Conservation (phyloP, 1,140 invertebrate species). For the Hyposmocoma kahamanoa region DNA sequence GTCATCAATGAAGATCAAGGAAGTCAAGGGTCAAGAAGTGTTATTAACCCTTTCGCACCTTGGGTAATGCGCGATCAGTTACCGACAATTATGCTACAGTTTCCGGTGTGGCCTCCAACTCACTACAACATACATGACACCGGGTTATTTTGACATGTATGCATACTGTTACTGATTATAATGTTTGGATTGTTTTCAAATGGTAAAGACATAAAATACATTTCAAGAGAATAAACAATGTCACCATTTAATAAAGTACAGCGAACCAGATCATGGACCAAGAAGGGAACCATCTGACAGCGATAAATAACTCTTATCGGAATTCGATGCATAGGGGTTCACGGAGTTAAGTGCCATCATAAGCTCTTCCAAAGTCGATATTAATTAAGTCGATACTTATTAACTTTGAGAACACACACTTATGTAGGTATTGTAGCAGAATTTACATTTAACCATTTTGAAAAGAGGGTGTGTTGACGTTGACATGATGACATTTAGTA, state of each 20-base stretch:
- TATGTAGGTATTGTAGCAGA: too few species aligned
- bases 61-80: slow-evolving; percentile 46
- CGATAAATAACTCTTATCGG: slow-evolving; percentile 52
- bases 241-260: too few species aligned
- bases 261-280: slow-evolving; percentile 4
- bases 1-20: slow-evolving; percentile 22
- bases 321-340: slow-evolving; percentile 39
- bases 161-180: too few species aligned
- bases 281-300: slow-evolving; percentile 22
- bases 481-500: too few species aligned
- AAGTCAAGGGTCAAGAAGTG: slow-evolving; percentile 54
- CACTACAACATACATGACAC: slow-evolving; percentile 19
- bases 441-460: too few species aligned
- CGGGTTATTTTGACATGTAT: slow-evolving; percentile 2
- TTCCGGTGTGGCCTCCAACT: slow-evolving; percentile 41
- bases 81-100: slow-evolving; percentile 51
- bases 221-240: too few species aligned
- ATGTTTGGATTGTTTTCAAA: too few species aligned
- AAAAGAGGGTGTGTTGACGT: too few species aligned
- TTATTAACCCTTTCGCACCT: slow-evolving; percentile 65
- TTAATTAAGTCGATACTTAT: too few species aligned
- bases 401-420: too few species aligned
- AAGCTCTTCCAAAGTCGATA: too few species aligned
- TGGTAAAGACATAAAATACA: too few species aligned
- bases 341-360: slow-evolving; percentile 5